A percentile compares a stretch with the other conserved stretches of the same genome.
These are phyloP conservation scores for Chauna torquata DNA, from an alignment of 2,113 vertebrate genomes.

Conservation along the genomic window DNA sequence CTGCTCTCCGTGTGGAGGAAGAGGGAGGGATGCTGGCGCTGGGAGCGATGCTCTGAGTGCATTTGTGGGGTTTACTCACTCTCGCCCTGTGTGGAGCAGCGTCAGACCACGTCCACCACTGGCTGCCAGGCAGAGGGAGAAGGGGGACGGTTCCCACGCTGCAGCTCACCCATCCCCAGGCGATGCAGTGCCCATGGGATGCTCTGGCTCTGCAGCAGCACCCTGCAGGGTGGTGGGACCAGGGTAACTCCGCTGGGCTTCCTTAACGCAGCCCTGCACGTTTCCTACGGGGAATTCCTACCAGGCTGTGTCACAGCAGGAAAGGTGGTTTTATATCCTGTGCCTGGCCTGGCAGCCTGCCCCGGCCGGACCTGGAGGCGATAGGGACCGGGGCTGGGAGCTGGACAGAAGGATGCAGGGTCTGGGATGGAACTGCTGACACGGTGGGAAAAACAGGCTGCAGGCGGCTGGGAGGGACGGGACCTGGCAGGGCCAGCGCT, in stretches of 20 bases:
- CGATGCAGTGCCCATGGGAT: rapidly evolving
- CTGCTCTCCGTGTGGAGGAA: too few relatives aligned
- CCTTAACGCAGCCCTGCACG: background rate
- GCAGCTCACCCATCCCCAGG: rapidly evolving
- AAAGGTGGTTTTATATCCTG: conserved; percentile 74
- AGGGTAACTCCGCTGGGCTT: background rate
- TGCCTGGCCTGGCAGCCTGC: background rate
- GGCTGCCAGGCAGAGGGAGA: rapidly evolving
- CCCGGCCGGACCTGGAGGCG: background rate
- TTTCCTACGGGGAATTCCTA: conserved; percentile 52
- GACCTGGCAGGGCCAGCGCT: background rate
- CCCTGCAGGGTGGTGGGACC: background rate
- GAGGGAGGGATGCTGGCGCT: background rate
- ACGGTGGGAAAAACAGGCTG: background rate
- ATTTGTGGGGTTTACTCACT: rapidly evolving
- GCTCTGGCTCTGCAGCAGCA: rapidly evolving
- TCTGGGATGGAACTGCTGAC: background rate
- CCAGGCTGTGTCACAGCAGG: conserved; percentile 51
- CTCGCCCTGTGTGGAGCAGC: background rate
- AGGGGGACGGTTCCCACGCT: rapidly evolving
- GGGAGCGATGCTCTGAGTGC: rapidly evolving
- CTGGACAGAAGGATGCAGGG: background rate
- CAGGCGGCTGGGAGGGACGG: rapidly evolving
- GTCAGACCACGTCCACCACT: background rate
- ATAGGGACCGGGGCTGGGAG: background rate